A percentile compares a stretch with the other conserved stretches of the same genome.
Evolutionary conservation across 2,797 vertebrate species (phyloP).

Genomic region (Calcarius lapponicus): DNA sequence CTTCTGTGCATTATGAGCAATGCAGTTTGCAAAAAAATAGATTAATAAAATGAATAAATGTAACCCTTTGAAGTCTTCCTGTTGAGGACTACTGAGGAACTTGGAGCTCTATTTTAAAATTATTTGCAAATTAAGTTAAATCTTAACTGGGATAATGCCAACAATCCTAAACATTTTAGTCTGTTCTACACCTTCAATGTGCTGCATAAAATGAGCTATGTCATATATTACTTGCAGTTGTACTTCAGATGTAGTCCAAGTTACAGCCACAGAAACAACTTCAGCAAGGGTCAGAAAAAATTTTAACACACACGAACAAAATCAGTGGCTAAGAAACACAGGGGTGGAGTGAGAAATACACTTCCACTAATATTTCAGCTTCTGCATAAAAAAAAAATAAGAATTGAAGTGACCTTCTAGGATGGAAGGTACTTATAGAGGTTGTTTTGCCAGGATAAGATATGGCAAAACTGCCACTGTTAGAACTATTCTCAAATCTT

Average conservation of each 20-base stretch:
- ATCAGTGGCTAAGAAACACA: neutral
- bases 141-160: neutral
- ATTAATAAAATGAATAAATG: neutral
- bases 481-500: neutral
- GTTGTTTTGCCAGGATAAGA: neutral
- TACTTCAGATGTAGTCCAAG: neutral
- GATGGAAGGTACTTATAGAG: neutral
- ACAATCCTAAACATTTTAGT: neutral
- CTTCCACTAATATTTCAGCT: neutral
- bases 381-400: neutral
- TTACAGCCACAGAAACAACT: neutral
- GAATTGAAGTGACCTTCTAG: neutral
- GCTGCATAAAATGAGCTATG: neutral
- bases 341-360: neutral
- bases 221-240: neutral
- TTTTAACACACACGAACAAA: neutral
- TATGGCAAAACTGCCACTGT: neutral
- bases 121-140: neutral
- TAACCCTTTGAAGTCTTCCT: neutral
- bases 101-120: neutral
- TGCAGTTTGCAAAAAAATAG: neutral
- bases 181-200: neutral
- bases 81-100: neutral
- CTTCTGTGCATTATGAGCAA: neutral
- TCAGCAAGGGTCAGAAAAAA: neutral